Conservation (phyloP, 2,797 vertebrate species). For the Phoebastria nigripes region DNA sequence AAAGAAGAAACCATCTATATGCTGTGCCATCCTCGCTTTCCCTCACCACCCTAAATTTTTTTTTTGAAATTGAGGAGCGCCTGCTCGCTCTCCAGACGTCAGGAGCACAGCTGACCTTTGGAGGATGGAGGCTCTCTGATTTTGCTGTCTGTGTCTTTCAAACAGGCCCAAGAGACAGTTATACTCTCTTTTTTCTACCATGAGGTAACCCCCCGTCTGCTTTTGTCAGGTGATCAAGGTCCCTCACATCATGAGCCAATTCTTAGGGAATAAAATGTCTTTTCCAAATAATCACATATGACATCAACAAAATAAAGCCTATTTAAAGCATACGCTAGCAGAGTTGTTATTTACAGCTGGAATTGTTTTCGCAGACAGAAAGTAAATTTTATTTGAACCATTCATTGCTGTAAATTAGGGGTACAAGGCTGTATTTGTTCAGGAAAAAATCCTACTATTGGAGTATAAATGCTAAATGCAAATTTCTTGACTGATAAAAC, state of each 20-base stretch:
- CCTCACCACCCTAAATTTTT: background rate
- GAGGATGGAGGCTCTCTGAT: background rate
- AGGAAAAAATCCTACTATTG: background rate
- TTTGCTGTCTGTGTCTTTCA: background rate
- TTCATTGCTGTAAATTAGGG: background rate
- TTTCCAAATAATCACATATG: background rate
- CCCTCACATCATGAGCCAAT: background rate
- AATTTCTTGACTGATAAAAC: background rate
- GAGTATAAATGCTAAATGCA: background rate
- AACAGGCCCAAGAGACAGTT: background rate
- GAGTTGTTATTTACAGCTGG: background rate
- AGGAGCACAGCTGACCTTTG: background rate
- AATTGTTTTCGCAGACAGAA: background rate
- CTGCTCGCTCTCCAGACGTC: background rate
- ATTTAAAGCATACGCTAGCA: background rate
- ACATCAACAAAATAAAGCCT: background rate
- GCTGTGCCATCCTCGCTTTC: background rate
- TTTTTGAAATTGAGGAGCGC: background rate
- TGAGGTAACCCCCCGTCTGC: background rate
- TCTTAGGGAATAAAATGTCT: background rate
- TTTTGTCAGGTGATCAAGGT: background rate
- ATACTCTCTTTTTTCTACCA: background rate
- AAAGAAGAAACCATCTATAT: background rate
- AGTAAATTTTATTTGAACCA: background rate
- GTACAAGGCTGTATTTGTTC: background rate